Evolutionary conservation across 2,113 vertebrate genomes (phyloP), one percentile per base, ranked within the genome.

Genomic region (Perca flavescens): DNA sequence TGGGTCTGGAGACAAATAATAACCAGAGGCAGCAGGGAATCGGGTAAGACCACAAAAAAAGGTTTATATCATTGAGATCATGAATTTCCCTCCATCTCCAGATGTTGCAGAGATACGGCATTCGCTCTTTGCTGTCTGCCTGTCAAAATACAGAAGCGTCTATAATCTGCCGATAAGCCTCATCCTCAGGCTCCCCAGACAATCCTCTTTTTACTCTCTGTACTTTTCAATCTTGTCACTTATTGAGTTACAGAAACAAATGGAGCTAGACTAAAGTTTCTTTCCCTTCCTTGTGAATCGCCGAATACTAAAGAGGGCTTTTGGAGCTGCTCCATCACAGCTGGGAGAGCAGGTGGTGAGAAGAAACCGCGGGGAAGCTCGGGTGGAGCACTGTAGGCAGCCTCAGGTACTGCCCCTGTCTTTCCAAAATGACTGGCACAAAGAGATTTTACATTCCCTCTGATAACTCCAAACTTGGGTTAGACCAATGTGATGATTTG

Each of bases 271-370:
- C 84, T 75, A 61, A 83, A 81, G 66, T 83, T 90, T 12, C 40
- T 74, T 76, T 83, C 46, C 28, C 16, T 77, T 83, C 64, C 57
- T 83, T 75, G 63, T 66, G 71, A 61, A 83, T 78, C 74, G 68
- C 52, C 73, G 85, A 80, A 84, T 79, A 79, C 73, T 84, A 73
- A 83, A 82, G 52, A 84, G 80, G 52, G 77, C 22, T 85, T 88
- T 65, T 91, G 88, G 90, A 84, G 52, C 28, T 28, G 43, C 52
- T 91, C 86, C 88, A 92, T 77, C 88, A 90, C 89, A 92, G 79
- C 90, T 89, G 89, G 85, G 58, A 60, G 88, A 93, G 78, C 91
- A 94, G 90, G 86, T 93, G 93, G 87, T 65, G 73, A 54, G 75
- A 78, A 69, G 83, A 71, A 25, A 67, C 81, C 79, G 77, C 52